Base-by-base conservation (phyloP, 2,113 vertebrate genomes). In the Marmota flaviventris region DNA sequence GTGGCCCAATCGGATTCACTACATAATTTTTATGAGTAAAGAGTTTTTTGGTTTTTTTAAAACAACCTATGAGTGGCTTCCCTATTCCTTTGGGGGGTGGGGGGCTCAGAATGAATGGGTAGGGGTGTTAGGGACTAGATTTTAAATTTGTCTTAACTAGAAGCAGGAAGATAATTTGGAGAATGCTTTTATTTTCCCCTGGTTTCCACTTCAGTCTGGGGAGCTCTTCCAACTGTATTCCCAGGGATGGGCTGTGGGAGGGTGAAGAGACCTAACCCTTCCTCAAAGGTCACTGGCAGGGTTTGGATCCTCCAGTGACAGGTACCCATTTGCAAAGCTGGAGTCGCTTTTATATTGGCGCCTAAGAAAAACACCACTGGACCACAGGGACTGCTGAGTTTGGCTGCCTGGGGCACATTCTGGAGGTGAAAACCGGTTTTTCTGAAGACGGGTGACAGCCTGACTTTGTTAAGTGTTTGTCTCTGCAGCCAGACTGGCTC, bases 381-480 rank as follows among this genome's bases (percentile, higher is more conserved):
- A 32, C 17, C 12, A 20, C 7, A 34, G 86, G 18, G 9, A 37
- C 65, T 45, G 22, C 37, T 39, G 70, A 69, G 70, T 78, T 61
- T 56, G 77, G 53, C 39, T 22, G 69, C 58, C 42, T 10, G 39
- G 61, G 86, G 89, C 45, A 45, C 51, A n/a, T 94, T 96, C 90
- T 95, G 61, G 67, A 96, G 84, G 85, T 5, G 32, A 87, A 92
- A 95, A 83, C 63, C 9, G 5, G 82, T 78, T 97, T 95, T 94
- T 90, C 93, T 63, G 39, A 93, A 92, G 78, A 37, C 67, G 58
- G 45, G 20, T 67, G 11, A 39, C 75, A 63, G 76, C 16, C 51
- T 4, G 32, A 5, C 77, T 92, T 94, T 95, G 90, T 85, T 91
- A 45, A 24, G n/a, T 56, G 42, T 77, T n/a, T 65, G 78, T 14